Percentiles rank a stretch among this genome's conserved stretches.
phyloP scores from a whole-genome alignment of 30 jellyfish, hydroid and myxozoan species.

The Pseudorhiza aurosa region DNA sequence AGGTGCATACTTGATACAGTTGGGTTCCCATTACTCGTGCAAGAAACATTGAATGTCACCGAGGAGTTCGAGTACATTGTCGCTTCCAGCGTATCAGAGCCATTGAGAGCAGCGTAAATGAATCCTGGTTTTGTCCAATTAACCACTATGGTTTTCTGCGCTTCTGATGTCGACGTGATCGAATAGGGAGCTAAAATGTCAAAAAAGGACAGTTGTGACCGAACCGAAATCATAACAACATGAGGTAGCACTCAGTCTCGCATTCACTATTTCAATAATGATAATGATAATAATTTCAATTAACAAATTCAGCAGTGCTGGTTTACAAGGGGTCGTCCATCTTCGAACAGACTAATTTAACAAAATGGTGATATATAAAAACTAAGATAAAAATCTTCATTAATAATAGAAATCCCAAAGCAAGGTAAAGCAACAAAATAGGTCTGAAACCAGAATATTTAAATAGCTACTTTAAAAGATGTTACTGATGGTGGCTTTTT shows the following conservation, averaged over 20 bases:
- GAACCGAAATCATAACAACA: too few species aligned
- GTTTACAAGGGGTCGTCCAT: too few species aligned
- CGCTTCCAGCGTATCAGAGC: conserved; percentile 9
- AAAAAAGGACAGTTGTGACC: background rate
- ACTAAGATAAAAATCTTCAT: too few species aligned
- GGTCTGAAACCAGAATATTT: too few species aligned
- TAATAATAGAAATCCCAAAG: too few species aligned
- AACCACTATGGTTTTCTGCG: conserved; percentile 40
- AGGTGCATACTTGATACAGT: conserved; percentile 54
- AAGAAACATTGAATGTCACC: conserved; percentile 27
- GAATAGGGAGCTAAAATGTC: conserved; percentile 61
- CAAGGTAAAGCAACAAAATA: too few species aligned
- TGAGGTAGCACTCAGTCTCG: too few species aligned
- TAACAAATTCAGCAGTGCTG: too few species aligned
- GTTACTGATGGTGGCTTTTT: too few species aligned
- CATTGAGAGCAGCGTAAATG: conserved; percentile 44
- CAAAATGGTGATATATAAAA: too few species aligned
- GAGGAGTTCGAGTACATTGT: background rate
- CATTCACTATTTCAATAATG: background rate
- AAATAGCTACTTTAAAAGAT: too few species aligned
- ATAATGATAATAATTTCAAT: background rate
- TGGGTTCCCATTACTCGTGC: conserved; percentile 64
- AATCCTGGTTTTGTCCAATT: conserved; percentile 46
- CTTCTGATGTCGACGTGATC: conserved; percentile 49
- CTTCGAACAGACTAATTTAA: too few species aligned